phyloP scores from a whole-genome alignment of 2,797 vertebrate species.

The Pipistrellus pygmaeus region DNA sequence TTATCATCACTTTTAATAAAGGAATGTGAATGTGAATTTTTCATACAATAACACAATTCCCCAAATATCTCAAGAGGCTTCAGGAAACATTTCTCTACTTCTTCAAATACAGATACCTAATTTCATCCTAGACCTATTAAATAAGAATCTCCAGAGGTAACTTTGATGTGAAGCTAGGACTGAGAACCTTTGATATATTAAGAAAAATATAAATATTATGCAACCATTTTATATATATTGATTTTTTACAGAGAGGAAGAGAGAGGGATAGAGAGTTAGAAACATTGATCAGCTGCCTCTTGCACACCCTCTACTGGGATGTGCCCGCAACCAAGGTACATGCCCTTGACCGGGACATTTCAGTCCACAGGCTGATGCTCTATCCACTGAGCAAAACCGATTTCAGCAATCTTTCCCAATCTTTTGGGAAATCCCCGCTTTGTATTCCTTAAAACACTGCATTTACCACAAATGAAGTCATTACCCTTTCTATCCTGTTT shows the following conservation, averaged over 20 bases:
- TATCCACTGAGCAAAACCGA: too few species aligned
- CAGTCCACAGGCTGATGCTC: too few species aligned
- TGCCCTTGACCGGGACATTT: too few species aligned
- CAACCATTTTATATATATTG: not conserved
- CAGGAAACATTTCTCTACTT: slow-evolving; percentile 8
- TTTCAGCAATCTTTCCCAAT: not conserved
- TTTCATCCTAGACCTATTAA: not conserved
- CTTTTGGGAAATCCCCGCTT: not conserved
- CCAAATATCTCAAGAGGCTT: not conserved
- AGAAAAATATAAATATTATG: not conserved
- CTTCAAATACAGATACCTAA: not conserved
- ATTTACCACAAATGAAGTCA: not conserved
- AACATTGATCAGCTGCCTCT: too few species aligned
- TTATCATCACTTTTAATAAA: not conserved
- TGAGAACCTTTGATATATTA: not conserved
- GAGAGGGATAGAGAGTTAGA: too few species aligned
- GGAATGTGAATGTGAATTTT: not conserved
- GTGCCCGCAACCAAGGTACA: too few species aligned
- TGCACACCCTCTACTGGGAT: too few species aligned
- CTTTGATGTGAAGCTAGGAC: slow-evolving; percentile 21
- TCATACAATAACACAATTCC: not conserved
- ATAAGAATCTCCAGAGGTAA: slow-evolving; percentile 39
- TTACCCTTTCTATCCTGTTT: not conserved
- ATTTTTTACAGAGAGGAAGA: too few species aligned
- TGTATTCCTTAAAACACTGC: not conserved